These are phyloP conservation scores for Oophaga pumilio DNA, from an alignment of 2,113 vertebrate genomes.

Conservation along the genomic window DNA sequence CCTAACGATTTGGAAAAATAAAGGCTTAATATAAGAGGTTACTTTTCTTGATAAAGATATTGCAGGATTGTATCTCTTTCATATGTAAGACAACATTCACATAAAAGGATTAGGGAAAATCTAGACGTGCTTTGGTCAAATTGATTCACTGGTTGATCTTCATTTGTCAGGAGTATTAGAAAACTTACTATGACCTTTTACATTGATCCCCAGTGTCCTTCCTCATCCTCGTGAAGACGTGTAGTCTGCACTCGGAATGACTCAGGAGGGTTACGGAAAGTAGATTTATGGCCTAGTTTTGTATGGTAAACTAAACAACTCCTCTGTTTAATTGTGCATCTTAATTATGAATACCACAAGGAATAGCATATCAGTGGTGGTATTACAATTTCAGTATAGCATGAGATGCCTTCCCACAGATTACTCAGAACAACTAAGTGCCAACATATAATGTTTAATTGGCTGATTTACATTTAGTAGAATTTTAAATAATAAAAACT, in stretches of 20 bases:
- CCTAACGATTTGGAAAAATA: background rate
- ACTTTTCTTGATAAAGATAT: background rate
- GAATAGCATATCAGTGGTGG: background rate
- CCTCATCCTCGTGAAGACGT: constrained; percentile 7
- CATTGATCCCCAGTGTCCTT: constrained; percentile 32
- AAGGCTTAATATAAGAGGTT: background rate
- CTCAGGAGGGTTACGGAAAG: background rate
- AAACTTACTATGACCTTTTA: constrained; percentile 41
- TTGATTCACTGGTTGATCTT: constrained; percentile 52
- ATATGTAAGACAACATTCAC: constrained; percentile 25
- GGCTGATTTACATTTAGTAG: constrained; percentile 32
- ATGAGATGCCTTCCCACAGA: background rate
- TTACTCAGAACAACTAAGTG: constrained; percentile 17
- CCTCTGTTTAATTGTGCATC: background rate
- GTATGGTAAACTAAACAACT: constrained; percentile 14
- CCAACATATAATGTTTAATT: constrained; percentile 27
- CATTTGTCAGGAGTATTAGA: constrained; percentile 40
- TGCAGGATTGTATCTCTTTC: constrained; percentile 9
- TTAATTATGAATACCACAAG: background rate
- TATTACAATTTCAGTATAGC: background rate
- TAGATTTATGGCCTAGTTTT: constrained; percentile 32
- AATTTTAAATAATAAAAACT: constrained; percentile 7
- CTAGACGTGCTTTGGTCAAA: constrained; percentile 16
- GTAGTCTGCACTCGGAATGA: background rate
- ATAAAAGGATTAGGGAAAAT: constrained; percentile 47